Conservation (phyloP, 1,140 invertebrate species). For the Solenopsis fugax region DNA sequence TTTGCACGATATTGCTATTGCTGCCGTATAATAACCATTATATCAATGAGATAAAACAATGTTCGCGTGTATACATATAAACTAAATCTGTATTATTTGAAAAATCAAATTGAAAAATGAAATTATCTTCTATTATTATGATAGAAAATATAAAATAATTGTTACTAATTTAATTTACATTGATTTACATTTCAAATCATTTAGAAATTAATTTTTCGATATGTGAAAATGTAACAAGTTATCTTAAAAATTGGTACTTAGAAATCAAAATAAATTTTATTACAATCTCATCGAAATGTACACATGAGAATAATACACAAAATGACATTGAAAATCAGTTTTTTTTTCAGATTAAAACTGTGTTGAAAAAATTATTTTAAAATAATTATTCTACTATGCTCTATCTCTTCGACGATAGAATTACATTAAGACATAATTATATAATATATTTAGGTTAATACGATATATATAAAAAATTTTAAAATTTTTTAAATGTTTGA, state of each 20-base stretch:
- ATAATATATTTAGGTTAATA: neutral
- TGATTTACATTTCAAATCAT: neutral
- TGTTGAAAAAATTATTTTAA: neutral
- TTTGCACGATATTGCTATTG: constrained; percentile 30
- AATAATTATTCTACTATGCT: neutral
- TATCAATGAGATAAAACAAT: constrained; percentile 39
- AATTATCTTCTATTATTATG: neutral
- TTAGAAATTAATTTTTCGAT: neutral
- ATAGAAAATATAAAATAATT: too few species aligned
- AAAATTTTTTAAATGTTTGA: neutral
- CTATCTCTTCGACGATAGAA: neutral
- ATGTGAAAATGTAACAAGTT: neutral
- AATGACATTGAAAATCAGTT: neutral
- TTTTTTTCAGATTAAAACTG: neutral
- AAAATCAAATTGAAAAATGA: too few species aligned
- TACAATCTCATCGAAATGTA: neutral
- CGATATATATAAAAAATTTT: neutral
- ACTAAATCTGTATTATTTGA: neutral
- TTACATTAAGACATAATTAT: constrained; percentile 31
- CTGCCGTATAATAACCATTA: neutral
- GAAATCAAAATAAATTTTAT: neutral
- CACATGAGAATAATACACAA: neutral
- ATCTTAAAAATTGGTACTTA: neutral
- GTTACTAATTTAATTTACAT: neutral
- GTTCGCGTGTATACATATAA: neutral